These are phyloP conservation scores for Dasysyrphus tricinctus DNA, from an alignment of 2,888 invertebrate genomes.

Conservation along the genomic window DNA sequence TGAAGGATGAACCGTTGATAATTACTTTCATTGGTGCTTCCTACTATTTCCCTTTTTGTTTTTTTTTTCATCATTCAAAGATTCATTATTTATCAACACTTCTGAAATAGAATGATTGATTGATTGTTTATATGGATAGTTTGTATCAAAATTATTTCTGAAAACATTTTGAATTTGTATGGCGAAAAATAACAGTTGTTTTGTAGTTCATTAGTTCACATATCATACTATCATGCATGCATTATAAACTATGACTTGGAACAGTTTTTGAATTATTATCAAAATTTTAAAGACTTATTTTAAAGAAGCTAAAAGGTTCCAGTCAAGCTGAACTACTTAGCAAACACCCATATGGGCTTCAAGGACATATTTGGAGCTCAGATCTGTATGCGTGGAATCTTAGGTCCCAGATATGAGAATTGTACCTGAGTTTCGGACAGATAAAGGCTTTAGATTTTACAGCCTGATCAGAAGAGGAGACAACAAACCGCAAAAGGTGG, in stretches of 20 bases:
- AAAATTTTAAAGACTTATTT: too few relatives aligned
- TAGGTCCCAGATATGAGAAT: too few relatives aligned
- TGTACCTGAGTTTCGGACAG: too few relatives aligned
- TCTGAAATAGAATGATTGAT: constrained; percentile 60
- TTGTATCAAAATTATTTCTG: constrained; percentile 9
- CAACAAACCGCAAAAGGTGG: too few relatives aligned
- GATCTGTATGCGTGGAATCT: too few relatives aligned
- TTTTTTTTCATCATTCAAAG: constrained; percentile 39
- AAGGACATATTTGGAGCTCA: too few relatives aligned
- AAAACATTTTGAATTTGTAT: not conserved
- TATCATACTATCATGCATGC: not conserved
- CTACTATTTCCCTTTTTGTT: not conserved
- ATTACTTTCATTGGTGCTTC: constrained; percentile 41
- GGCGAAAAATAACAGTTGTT: constrained; percentile 50
- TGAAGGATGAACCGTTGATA: constrained; percentile 58
- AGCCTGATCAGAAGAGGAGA: too few relatives aligned
- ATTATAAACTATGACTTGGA: not conserved
- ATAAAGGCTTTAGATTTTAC: too few relatives aligned
- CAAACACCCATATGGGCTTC: too few relatives aligned
- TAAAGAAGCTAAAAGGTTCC: too few relatives aligned
- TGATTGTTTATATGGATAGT: constrained; percentile 32
- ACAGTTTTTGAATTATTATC: not conserved
- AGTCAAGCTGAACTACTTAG: too few relatives aligned
- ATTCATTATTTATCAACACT: constrained; percentile 73
- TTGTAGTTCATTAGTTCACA: constrained; percentile 6